Evolutionary conservation across 1,140 invertebrate species (phyloP), one percentile per base, ranked within the genome.

Genomic region (Pseudomyrmex sp.): DNA sequence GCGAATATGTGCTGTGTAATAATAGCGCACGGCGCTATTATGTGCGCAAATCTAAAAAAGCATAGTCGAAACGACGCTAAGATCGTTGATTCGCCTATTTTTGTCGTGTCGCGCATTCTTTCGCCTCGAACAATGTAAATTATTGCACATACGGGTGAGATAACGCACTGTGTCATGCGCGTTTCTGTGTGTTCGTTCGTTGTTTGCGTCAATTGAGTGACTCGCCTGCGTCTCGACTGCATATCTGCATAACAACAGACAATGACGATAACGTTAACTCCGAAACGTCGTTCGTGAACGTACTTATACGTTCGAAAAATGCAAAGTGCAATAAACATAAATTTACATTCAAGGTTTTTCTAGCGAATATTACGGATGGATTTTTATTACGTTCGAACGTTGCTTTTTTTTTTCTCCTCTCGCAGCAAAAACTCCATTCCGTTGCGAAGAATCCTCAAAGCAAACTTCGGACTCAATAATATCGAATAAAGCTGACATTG

Each of bases 141-240:
- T 58, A 58, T 13, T 13, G 48, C 62, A 44, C 26, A 26, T 9
- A 9, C 59, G 46, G 20, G 35, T 18, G 54, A 69, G 18, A 69
- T 54, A 35, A 35, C 35, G 35, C 59, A 46, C 5, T 23, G 44
- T 50, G 65, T 12, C 46, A 66, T 44, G 18, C 58, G 12, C 35
- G 65, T 70, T 50, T 35, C 35, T 35, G 5, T 58, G 75, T 56
- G 63, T 68, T 69, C 48, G 35, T 58, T 61, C n/a, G 54, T 80
- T 80, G 58, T 59, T 80, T 59, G 23, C 44, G 76, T 59, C 54
- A 80, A 80, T 80, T 59, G 76, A 80, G 20, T 72, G 76, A 80
- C 76, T 54, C 35, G 35, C 5, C 56, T 20, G 20, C 20, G 76
- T 70, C 76, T 59, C 65, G 76, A 35, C 65, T 70, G 20, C 66